A percentile compares a stretch with the other conserved stretches of the same genome.
Evolutionary conservation across 1,140 invertebrate species (phyloP).

Genomic region (Pachyrhynchus sulphureomaculatus): DNA sequence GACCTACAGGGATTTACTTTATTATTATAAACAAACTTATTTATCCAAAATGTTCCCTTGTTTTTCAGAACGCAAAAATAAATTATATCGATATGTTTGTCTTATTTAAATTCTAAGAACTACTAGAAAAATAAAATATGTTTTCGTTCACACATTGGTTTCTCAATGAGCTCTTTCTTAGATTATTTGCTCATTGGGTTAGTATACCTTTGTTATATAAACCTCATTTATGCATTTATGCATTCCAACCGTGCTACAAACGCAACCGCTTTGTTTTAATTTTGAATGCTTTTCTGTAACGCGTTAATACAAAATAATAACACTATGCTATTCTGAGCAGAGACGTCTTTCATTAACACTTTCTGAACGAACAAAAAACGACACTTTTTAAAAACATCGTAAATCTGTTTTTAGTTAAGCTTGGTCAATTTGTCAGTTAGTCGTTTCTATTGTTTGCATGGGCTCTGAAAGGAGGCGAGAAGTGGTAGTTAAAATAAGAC

Average conservation of each 20-base stretch:
- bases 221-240: conserved; percentile 16
- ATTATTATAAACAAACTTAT: too few species aligned
- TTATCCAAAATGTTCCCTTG: too few species aligned
- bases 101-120: too few species aligned
- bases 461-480: not conserved
- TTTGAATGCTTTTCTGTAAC: conserved; percentile 13
- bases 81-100: too few species aligned
- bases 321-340: conserved; percentile 16
- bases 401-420: conserved; percentile 16
- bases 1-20: too few species aligned
- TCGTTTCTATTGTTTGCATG: not conserved
- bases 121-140: too few species aligned
- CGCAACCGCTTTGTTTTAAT: conserved; percentile 15
- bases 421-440: conserved; percentile 21
- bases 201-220: conserved; percentile 23
- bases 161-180: too few species aligned
- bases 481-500: conserved; percentile 1
- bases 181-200: conserved; percentile 15
- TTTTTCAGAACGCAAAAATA: too few species aligned
- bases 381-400: conserved; percentile 25
- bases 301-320: conserved; percentile 29
- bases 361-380: conserved; percentile 10
- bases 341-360: conserved; percentile 26
- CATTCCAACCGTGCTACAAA: conserved; percentile 8
- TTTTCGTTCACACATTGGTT: too few species aligned